A percentile compares a stretch with the other conserved stretches of the same genome.
Evolutionary conservation across 2,888 invertebrate species (phyloP).

Genomic region (Sclerodermus sp.): DNA sequence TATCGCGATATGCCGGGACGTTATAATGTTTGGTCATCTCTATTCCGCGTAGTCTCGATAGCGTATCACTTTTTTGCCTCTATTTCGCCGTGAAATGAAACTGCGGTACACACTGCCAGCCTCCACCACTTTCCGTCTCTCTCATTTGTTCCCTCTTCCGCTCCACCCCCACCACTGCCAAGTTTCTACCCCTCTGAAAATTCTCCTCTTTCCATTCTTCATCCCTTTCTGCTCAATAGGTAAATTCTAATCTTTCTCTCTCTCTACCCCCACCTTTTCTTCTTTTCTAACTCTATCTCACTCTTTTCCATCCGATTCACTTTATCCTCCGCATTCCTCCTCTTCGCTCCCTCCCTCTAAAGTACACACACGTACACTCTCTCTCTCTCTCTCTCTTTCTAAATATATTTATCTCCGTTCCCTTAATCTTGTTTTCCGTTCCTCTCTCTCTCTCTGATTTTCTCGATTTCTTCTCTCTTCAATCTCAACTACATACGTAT

Average conservation of each 20-base stretch:
- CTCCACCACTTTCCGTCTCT: background rate
- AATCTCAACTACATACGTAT: too few species aligned
- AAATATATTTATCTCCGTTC: too few species aligned
- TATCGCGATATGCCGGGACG: constrained; percentile 20
- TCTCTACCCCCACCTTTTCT: background rate
- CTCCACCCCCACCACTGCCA: constrained; percentile 8
- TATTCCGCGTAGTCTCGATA: constrained; percentile 35
- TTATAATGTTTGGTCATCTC: constrained; percentile 37
- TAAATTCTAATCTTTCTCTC: background rate
- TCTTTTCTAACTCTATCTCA: background rate
- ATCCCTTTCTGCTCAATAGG: background rate
- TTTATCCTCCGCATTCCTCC: constrained; percentile 10
- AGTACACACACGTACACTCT: constrained; percentile 15
- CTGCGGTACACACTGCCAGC: constrained; percentile 28
- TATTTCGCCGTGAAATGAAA: constrained; percentile 46
- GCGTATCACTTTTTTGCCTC: constrained; percentile 37
- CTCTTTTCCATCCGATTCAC: background rate
- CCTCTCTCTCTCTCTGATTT: constrained; percentile 20
- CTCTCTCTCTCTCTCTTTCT: constrained; percentile 2
- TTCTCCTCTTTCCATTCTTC: background rate
- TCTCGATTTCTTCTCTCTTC: constrained; percentile 11
- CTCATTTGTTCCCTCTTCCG: background rate
- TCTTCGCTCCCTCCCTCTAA: constrained; percentile 15
- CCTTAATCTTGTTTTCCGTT: too few species aligned
- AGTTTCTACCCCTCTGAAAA: background rate